Percentiles rank a stretch among this genome's conserved stretches.
phyloP scores from a whole-genome alignment of 2,888 invertebrate genomes.

The Coronaproctus castanopsis region DNA sequence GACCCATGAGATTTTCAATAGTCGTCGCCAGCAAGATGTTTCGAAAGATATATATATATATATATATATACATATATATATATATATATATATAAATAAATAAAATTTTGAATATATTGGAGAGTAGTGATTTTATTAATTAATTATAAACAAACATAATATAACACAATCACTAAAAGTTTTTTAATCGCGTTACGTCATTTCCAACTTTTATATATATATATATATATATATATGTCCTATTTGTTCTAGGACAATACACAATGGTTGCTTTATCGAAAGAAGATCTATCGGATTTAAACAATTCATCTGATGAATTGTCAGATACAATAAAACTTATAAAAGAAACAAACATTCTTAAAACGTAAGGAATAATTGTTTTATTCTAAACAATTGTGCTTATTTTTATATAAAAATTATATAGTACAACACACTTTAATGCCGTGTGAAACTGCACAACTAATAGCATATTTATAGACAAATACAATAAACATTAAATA shows the following conservation, averaged over 20 bases:
- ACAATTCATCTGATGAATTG: constrained; percentile 7
- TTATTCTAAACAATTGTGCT: not conserved
- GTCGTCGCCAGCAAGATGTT: too few relatives aligned
- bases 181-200: too few relatives aligned
- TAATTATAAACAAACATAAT: too few relatives aligned
- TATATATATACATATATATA: not conserved
- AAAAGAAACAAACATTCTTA: constrained; percentile 10
- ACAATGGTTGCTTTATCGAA: constrained; percentile 2
- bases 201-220: too few relatives aligned
- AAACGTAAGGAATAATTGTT: constrained; percentile 7
- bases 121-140: too few relatives aligned
- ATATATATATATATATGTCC: not conserved
- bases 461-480: too few relatives aligned
- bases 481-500: too few relatives aligned
- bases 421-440: not conserved
- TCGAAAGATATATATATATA: too few relatives aligned
- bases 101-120: too few relatives aligned
- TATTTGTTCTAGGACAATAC: constrained; percentile 5
- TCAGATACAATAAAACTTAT: constrained; percentile 4
- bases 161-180: too few relatives aligned
- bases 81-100: not conserved
- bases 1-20: too few relatives aligned
- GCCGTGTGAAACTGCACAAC: too few relatives aligned
- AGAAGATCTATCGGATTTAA: not conserved
- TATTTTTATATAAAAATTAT: not conserved